phyloP scores from a whole-genome alignment of 2,888 invertebrate species.

The Quadroppia sp. region DNA sequence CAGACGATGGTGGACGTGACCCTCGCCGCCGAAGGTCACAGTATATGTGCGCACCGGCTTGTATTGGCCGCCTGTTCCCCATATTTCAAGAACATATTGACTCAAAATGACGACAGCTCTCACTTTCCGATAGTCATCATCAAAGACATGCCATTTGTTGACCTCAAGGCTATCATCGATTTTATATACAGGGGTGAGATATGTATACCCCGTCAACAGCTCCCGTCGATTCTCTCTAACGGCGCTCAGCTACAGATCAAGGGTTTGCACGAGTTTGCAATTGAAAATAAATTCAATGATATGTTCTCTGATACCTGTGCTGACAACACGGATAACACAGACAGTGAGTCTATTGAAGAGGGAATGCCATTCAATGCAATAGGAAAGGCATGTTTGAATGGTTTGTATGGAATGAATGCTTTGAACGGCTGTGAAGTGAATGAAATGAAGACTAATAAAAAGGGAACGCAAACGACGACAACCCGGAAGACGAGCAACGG shows the following conservation, averaged over 20 bases:
- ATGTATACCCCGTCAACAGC: constrained; percentile 31
- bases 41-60: constrained; percentile 33
- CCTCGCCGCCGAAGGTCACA: constrained; percentile 33
- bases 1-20: constrained; percentile 36
- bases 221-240: background rate
- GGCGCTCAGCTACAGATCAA: background rate
- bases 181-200: constrained; percentile 41
- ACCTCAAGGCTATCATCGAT: constrained; percentile 39
- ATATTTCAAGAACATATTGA: constrained; percentile 38
- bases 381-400: background rate
- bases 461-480: background rate
- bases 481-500: background rate
- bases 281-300: background rate
- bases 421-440: constrained; percentile 1
- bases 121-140: constrained; percentile 39
- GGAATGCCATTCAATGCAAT: background rate
- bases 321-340: background rate
- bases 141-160: constrained; percentile 39
- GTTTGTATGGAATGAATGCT: background rate
- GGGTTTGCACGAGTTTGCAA: background rate
- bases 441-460: constrained; percentile 8
- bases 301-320: background rate
- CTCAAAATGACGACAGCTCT: background rate
- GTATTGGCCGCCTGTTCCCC: constrained; percentile 37
- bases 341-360: background rate